These are phyloP conservation scores for Oncorhynchus nerka DNA, from an alignment of 2,113 vertebrate genomes.

Conservation along the genomic window DNA sequence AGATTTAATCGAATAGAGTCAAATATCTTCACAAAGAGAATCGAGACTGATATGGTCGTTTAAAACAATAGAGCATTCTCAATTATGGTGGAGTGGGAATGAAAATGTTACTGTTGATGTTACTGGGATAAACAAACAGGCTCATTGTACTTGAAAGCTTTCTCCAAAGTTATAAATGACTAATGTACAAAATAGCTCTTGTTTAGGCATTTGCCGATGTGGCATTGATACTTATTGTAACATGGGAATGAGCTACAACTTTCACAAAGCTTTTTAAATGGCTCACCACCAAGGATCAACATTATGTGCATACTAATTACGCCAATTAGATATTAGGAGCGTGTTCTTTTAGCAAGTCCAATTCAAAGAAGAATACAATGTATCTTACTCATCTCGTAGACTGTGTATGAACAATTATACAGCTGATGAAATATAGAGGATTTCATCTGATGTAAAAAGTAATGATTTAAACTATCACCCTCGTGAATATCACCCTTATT, in stretches of 20 bases:
- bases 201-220: slow-evolving; percentile 41
- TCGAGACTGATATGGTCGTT: slow-evolving; percentile 15
- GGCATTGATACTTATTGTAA: slow-evolving; percentile 18
- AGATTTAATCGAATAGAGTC: slow-evolving; percentile 40
- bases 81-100: slow-evolving; percentile 13
- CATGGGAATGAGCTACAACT: slow-evolving; percentile 7
- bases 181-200: slow-evolving; percentile 44
- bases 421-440: slow-evolving; percentile 1
- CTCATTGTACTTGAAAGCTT: slow-evolving; percentile 57
- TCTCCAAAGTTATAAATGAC: slow-evolving; percentile 52
- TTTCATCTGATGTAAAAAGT: too few relatives aligned
- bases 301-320: slow-evolving; percentile 10
- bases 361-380: background rate
- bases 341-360: background rate
- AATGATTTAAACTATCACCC: too few relatives aligned
- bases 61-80: slow-evolving; percentile 18
- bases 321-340: background rate
- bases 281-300: slow-evolving; percentile 6
- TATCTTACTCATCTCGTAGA: slow-evolving; percentile 15
- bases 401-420: slow-evolving; percentile 27
- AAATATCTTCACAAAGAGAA: slow-evolving; percentile 16
- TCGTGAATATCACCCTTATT: too few relatives aligned
- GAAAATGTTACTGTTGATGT: background rate
- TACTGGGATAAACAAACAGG: slow-evolving; percentile 46
- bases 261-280: slow-evolving; percentile 27